Evolutionary conservation across 2,113 vertebrate genomes (phyloP).

Genomic region (Corythaeola cristata): DNA sequence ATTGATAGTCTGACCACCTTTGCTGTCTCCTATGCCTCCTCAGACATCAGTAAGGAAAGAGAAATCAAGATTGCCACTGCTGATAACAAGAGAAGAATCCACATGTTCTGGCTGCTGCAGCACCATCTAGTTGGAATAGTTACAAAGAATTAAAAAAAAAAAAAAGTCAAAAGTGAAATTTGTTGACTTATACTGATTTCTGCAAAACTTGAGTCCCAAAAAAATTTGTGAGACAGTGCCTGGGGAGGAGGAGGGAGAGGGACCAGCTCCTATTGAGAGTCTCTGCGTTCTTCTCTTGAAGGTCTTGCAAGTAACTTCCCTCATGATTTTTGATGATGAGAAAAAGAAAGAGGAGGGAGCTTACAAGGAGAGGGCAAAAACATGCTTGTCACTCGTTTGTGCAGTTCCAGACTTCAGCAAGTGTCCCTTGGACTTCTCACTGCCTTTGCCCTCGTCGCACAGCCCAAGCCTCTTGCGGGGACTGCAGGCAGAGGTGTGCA

Average conservation of each 20-base stretch:
- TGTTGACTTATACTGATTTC: background rate
- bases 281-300: background rate
- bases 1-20: background rate
- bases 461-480: accelerated
- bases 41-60: background rate
- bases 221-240: background rate
- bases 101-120: background rate
- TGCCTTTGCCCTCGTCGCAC: background rate
- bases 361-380: background rate
- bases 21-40: background rate
- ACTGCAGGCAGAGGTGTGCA: background rate
- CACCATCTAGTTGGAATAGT: background rate
- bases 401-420: background rate
- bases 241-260: background rate
- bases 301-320: background rate
- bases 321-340: background rate
- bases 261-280: background rate
- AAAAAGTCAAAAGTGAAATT: background rate
- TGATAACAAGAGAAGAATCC: background rate
- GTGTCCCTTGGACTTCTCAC: background rate
- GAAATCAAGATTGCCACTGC: background rate
- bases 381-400: background rate
- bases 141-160: background rate
- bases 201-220: background rate
- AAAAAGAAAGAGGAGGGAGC: background rate